Conservation (phyloP, 2,888 invertebrate genomes). For the Lathronympha strigana region DNA sequence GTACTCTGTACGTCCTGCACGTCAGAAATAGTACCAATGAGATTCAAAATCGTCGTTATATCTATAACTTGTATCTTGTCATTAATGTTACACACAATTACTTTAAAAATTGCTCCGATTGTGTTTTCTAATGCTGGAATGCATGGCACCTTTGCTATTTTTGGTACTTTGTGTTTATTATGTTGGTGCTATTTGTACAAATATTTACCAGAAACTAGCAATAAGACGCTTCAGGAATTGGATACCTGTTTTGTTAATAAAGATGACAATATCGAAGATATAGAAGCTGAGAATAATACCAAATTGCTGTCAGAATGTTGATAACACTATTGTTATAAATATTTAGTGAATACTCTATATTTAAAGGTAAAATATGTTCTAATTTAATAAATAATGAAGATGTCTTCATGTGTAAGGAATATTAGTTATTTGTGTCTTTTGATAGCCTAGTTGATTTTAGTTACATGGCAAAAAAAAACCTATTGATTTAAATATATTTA, state of each 20-base stretch:
- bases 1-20: conserved; percentile 8
- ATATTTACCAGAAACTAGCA: conserved; percentile 34
- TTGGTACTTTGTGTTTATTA: conserved; percentile 14
- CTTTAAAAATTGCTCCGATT: conserved; percentile 18
- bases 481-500: too few species aligned
- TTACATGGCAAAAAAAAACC: too few species aligned
- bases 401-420: too few species aligned
- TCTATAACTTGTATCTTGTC: background rate
- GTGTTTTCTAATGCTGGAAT: conserved; percentile 21
- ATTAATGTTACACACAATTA: background rate
- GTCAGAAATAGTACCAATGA: conserved; percentile 28
- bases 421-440: too few species aligned
- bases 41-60: conserved; percentile 12
- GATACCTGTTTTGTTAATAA: conserved; percentile 11
- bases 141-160: conserved; percentile 28
- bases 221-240: conserved; percentile 28
- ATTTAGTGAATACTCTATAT: too few species aligned
- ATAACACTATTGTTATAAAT: background rate
- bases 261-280: background rate
- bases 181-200: conserved; percentile 21
- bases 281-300: background rate
- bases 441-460: too few species aligned
- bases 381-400: too few species aligned
- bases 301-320: background rate
- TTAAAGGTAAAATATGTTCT: too few species aligned